phyloP scores from a whole-genome alignment of 2,113 vertebrate species.

The Mohoua ochrocephala region DNA sequence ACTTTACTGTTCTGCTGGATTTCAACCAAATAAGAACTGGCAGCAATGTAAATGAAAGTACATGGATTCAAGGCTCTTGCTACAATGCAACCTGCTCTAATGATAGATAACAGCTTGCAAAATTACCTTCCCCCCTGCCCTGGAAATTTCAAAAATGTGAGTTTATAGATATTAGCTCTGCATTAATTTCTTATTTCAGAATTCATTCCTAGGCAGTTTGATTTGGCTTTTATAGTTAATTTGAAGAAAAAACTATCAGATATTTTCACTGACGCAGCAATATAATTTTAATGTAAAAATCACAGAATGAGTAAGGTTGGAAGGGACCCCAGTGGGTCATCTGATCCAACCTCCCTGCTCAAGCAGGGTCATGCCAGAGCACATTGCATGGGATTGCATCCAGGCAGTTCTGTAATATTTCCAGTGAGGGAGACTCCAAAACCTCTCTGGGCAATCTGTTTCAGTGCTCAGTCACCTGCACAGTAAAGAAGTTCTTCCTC shows the following conservation, averaged over 20 bases:
- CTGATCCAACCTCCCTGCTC: not conserved
- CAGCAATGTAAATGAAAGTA: not conserved
- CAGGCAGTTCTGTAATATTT: not conserved
- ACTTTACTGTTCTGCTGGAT: not conserved
- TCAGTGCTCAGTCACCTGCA: not conserved
- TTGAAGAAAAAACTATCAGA: not conserved
- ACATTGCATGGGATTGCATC: not conserved
- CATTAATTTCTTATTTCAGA: not conserved
- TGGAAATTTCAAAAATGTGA: not conserved
- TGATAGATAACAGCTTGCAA: not conserved
- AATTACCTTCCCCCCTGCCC: not conserved
- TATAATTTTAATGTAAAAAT: not conserved
- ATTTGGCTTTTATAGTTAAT: not conserved
- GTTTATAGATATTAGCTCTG: not conserved
- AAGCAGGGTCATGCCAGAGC: not conserved
- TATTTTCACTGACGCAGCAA: not conserved
- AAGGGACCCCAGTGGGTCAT: not conserved
- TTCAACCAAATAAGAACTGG: not conserved
- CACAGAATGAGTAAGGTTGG: accelerated
- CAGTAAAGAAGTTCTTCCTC: not conserved
- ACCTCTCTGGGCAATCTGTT: not conserved
- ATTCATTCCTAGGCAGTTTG: not conserved
- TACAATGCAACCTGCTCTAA: not conserved
- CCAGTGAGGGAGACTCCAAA: not conserved
- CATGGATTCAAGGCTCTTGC: not conserved